phyloP scores from a whole-genome alignment of 2,797 vertebrate species.

The Octomys mimax region DNA sequence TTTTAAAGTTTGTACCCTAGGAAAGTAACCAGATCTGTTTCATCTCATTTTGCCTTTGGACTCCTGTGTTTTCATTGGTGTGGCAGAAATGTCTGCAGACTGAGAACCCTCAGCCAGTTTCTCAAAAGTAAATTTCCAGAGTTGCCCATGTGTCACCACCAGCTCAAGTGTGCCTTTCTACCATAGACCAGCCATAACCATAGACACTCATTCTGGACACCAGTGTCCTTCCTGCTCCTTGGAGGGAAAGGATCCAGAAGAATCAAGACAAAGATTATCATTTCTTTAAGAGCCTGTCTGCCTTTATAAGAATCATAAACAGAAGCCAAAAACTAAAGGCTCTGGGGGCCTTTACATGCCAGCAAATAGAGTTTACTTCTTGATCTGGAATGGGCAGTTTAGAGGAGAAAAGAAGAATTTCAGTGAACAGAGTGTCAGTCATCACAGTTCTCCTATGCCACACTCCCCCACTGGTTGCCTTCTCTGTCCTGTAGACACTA shows the following conservation, averaged over 20 bases:
- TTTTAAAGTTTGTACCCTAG: background rate
- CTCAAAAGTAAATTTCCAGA: background rate
- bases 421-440: conserved; percentile 74
- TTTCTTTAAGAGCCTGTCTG: conserved; percentile 44
- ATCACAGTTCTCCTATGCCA: conserved; percentile 3
- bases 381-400: conserved; percentile 75
- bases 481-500: background rate
- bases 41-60: conserved; percentile 19
- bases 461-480: background rate
- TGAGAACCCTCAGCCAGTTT: background rate
- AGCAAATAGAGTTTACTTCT: conserved; percentile 75
- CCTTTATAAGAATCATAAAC: conserved; percentile 53
- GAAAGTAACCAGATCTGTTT: conserved; percentile 36
- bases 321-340: conserved; percentile 59
- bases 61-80: background rate
- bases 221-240: background rate
- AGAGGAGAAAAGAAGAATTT: conserved; percentile 73
- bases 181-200: background rate
- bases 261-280: background rate
- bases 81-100: background rate
- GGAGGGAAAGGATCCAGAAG: background rate
- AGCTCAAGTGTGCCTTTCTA: background rate
- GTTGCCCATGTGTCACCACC: background rate
- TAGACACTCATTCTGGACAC: background rate
- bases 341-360: conserved; percentile 60